Percentiles rank a stretch among this genome's conserved stretches.
phyloP scores from a whole-genome alignment of 2,888 invertebrate genomes.

The Sepioteuthis lessoniana region DNA sequence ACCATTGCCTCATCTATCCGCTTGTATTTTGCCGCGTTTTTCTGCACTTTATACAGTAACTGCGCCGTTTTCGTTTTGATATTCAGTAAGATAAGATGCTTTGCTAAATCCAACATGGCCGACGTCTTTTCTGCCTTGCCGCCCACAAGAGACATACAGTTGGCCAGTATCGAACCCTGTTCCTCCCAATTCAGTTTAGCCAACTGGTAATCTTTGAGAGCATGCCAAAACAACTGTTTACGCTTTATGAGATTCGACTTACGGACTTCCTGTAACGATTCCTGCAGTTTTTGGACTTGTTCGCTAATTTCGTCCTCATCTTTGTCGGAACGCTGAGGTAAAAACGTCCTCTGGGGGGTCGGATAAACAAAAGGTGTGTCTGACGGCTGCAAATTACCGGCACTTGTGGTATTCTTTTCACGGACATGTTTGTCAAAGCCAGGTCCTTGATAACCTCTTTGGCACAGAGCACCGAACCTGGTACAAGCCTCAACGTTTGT shows the following conservation, averaged over 20 bases:
- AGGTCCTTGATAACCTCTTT: background rate
- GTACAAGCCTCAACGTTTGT: background rate
- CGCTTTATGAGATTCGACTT: slow-evolving; percentile 17
- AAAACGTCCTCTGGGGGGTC: background rate
- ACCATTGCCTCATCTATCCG: slow-evolving; percentile 38
- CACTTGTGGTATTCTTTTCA: background rate
- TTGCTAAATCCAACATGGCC: slow-evolving; percentile 8
- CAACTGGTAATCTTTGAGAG: slow-evolving; percentile 36
- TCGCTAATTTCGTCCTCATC: background rate
- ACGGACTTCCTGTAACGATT: background rate
- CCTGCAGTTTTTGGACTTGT: background rate
- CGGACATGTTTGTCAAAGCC: background rate
- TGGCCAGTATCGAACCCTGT: background rate
- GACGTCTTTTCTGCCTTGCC: background rate
- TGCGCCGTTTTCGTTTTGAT: background rate
- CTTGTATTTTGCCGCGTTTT: slow-evolving; percentile 44
- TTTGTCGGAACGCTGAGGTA: background rate
- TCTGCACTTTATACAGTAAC: slow-evolving; percentile 39
- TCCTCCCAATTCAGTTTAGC: slow-evolving; percentile 36
- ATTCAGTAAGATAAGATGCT: slow-evolving; percentile 7
- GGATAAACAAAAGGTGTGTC: slow-evolving; percentile 33
- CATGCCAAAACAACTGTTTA: slow-evolving; percentile 37
- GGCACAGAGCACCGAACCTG: background rate
- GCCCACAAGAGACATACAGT: background rate
- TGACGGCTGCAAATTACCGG: background rate